Percentiles rank a stretch among this genome's conserved stretches.
Evolutionary conservation across 2,888 invertebrate species (phyloP).

Genomic region (Plebejus anna): DNA sequence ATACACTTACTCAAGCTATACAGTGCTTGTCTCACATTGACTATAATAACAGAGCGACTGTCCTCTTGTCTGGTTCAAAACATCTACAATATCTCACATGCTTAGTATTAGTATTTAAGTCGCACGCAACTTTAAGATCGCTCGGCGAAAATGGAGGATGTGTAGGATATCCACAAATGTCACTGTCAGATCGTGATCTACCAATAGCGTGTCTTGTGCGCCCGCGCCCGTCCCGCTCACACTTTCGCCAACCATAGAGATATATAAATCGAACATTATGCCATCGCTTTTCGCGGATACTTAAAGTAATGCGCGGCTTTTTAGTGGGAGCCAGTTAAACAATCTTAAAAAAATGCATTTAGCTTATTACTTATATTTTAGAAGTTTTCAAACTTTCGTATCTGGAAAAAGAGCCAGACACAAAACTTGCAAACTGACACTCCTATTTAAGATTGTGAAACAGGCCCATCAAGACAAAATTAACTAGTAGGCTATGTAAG

Average conservation of each 20-base stretch:
- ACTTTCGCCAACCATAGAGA: too few species aligned
- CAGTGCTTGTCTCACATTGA: conserved; percentile 54
- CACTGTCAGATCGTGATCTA: too few species aligned
- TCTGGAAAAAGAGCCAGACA: neutral
- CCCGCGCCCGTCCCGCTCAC: too few species aligned
- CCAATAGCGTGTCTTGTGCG: too few species aligned
- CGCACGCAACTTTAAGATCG: neutral
- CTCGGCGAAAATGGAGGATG: neutral
- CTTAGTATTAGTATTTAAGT: neutral
- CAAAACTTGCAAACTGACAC: neutral
- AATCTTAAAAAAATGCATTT: neutral
- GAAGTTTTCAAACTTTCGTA: neutral
- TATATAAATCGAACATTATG: too few species aligned
- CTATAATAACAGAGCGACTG: conserved; percentile 51
- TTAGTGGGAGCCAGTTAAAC: neutral
- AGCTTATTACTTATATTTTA: neutral
- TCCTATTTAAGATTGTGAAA: neutral
- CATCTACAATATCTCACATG: conserved; percentile 8
- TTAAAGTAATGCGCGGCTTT: neutral
- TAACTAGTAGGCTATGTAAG: neutral
- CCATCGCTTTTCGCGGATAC: neutral
- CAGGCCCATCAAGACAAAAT: neutral
- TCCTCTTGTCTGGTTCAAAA: conserved; percentile 42
- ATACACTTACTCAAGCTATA: conserved; percentile 71
- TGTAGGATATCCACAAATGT: neutral